A percentile compares a stretch with the other conserved stretches of the same genome.
phyloP scores from a whole-genome alignment of 2,113 vertebrate species.

The Sphaerodactylus townsendi region DNA sequence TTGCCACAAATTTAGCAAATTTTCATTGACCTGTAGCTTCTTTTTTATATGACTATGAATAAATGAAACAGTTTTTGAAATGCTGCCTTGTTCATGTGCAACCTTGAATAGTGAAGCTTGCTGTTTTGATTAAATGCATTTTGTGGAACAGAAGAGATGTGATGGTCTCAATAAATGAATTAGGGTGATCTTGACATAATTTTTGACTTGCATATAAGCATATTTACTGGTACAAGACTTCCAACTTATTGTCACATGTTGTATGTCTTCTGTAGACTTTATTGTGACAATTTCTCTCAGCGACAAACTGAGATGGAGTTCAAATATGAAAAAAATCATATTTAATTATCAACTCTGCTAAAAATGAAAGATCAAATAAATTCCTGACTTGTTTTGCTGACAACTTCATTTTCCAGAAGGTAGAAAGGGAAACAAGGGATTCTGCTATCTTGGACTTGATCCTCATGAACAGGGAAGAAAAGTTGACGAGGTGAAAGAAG shows the following conservation, averaged over 20 bases:
- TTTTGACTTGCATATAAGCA: background rate
- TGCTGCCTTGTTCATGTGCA: background rate
- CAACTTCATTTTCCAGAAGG: no score
- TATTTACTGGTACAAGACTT: background rate
- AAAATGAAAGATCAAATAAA: no score
- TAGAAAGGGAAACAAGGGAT: no score
- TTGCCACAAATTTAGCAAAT: background rate
- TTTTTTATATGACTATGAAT: background rate
- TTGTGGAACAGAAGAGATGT: slow-evolving; percentile 11
- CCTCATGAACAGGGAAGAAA: no score
- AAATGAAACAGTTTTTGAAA: background rate
- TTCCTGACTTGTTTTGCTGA: no score
- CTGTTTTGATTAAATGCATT: background rate
- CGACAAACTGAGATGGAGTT: background rate
- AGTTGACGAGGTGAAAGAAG: no score
- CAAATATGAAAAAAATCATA: background rate
- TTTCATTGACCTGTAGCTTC: background rate
- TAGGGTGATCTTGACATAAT: slow-evolving; percentile 6
- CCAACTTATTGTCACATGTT: background rate
- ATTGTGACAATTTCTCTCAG: background rate
- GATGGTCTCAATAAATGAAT: slow-evolving; percentile 36
- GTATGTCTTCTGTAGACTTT: background rate
- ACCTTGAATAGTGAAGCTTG: slow-evolving; percentile 3
- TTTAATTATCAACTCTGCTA: background rate
- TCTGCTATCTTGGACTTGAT: no score